Base-by-base conservation (phyloP, 1,140 invertebrate genomes). In the Bombus vancouverensis region DNA sequence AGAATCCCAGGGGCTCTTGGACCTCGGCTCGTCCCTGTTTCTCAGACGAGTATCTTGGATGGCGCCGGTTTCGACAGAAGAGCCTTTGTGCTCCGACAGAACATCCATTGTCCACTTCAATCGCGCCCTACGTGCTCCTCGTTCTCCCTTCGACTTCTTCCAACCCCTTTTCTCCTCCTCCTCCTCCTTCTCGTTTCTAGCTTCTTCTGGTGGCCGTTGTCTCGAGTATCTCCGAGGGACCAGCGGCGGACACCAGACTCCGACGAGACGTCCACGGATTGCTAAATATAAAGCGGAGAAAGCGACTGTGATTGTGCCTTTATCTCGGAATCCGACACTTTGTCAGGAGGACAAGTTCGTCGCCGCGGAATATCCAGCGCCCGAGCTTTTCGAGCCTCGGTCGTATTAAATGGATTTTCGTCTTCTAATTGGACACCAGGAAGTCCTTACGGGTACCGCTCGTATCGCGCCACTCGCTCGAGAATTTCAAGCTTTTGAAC, bases 51-150 rank as follows among this genome's bases (percentile, higher is more conserved):
- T 81, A 42, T 34, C 78, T 74, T 70, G 47, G 71, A n/a, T 72
- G 70, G 82, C 68, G 65, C 84, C 71, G 53, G 78, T 77, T 86
- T 81, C 81, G 88, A 87, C 79, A 74, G 70, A 85, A 85, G 77
- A 68, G 79, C 80, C 79, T 89, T 87, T 86, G 88, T 82, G 80
- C 85, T 76, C 25, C 32, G 76, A 65, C 87, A 80, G 84, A 83
- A 86, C 85, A 76, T 22, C 80, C 85, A 86, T 86, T 86, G 85
- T 86, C 85, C 80, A 86, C 85, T 91, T 86, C 87, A 90, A 72
- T 86, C 87, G 80, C 81, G 85, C 86, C 77, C 83, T 91, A 82
- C 77, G 78, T 81, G 59, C 83, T 81, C 65, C 3, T 62, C 82
- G 39, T 37, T 6, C 66, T 53, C 53, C 47, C 83, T 83, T 77